Evolutionary conservation across 2,888 invertebrate species (phyloP).

Genomic region (Cephus nigrinus): DNA sequence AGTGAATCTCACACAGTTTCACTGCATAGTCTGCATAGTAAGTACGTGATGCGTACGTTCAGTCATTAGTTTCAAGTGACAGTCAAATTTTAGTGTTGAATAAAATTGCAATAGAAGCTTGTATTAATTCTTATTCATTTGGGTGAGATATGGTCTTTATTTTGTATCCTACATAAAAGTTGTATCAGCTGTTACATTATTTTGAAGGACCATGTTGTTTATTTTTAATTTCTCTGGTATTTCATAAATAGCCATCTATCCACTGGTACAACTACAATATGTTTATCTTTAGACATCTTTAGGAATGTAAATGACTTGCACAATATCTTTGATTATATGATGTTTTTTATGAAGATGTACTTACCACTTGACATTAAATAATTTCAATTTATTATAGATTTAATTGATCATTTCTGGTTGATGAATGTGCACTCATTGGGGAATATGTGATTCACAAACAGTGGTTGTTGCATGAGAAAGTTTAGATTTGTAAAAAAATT

Average conservation of each 20-base stretch:
- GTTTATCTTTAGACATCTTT: conserved; percentile 19
- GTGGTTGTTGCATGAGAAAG: not conserved
- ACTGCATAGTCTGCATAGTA: not conserved
- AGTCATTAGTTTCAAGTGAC: not conserved
- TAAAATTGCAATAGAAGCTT: not conserved
- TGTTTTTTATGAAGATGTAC: not conserved
- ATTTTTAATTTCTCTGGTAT: conserved; percentile 9
- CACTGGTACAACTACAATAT: conserved; percentile 17
- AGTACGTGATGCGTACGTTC: not conserved
- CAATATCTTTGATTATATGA: not conserved
- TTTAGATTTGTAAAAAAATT: not conserved
- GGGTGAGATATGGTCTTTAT: not conserved
- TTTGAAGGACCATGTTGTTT: conserved; percentile 8
- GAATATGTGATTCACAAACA: not conserved
- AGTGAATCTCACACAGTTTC: not conserved
- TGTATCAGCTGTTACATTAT: conserved; percentile 1
- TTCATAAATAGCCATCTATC: conserved; percentile 12
- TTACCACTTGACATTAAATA: not conserved
- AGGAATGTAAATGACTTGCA: conserved; percentile 6
- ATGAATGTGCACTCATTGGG: too few relatives aligned
- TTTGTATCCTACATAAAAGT: not conserved
- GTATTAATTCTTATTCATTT: not conserved
- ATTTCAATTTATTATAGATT: not conserved
- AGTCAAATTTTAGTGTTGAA: not conserved
- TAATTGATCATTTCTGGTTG: not conserved